Evolutionary conservation across 2,888 invertebrate species (phyloP).

Genomic region (Alviniconcha strummeri): DNA sequence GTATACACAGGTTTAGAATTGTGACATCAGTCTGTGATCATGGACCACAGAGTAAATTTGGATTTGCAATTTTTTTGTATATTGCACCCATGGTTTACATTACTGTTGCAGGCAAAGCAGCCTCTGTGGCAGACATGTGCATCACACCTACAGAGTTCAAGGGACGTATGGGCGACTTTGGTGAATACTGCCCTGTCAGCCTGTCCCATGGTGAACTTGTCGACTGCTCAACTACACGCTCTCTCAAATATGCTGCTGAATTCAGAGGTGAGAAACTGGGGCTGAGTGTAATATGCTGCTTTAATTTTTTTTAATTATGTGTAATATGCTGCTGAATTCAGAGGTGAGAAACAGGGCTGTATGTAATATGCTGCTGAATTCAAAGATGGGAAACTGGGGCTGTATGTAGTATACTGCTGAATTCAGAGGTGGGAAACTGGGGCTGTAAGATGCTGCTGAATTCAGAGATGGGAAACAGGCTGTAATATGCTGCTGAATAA

Average conservation of each 20-base stretch:
- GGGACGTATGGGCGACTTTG: slow-evolving; percentile 69
- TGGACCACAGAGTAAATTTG: too few relatives aligned
- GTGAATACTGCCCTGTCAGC: slow-evolving; percentile 73
- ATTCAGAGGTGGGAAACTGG: slow-evolving; percentile 67
- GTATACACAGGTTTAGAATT: too few relatives aligned
- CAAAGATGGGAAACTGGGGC: too few relatives aligned
- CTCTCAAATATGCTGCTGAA: slow-evolving; percentile 71
- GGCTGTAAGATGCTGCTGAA: too few relatives aligned
- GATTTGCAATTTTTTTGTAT: not conserved
- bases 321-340: too few relatives aligned
- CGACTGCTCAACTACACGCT: slow-evolving; percentile 65
- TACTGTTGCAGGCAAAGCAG: slow-evolving; percentile 66
- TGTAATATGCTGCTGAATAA: too few relatives aligned
- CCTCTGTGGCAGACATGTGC: slow-evolving; percentile 71
- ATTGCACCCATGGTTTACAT: not conserved
- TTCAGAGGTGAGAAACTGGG: slow-evolving; percentile 65
- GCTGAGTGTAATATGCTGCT: too few relatives aligned
- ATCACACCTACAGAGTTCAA: slow-evolving; percentile 72
- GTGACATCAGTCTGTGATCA: too few relatives aligned
- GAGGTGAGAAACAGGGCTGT: too few relatives aligned
- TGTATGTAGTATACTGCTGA: slow-evolving; percentile 67
- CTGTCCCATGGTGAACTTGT: slow-evolving; percentile 70
- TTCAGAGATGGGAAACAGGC: too few relatives aligned
- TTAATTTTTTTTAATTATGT: too few relatives aligned
- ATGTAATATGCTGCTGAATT: too few relatives aligned